Evolutionary conservation across 2,888 invertebrate genomes (phyloP), one percentile per base, ranked within the genome.

Genomic region (Caenorhabditis panamensis): DNA sequence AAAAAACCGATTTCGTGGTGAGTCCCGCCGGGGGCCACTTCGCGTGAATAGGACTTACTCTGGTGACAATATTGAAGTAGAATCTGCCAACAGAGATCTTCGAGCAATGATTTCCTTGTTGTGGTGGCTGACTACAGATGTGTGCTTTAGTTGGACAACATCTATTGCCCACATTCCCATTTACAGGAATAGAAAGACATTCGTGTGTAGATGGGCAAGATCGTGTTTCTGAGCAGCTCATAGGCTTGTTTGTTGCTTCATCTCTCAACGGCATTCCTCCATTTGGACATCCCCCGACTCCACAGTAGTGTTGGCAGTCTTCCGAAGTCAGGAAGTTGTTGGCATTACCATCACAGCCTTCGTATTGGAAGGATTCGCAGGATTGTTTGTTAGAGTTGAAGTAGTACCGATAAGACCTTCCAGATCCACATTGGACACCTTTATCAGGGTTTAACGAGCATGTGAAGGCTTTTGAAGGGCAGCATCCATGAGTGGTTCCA

Each of bases 251-350:
- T 24, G 84, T 84, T 1, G 68, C 64, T 28, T 86, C 78, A 54
- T 89, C 89, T 20, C 89, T 67, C 56, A 89, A 56, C 13, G 89
- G 89, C 75, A 83, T 84, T 20, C 89, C 89, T 2, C 89, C 89
- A 68, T 89, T 88, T n/a, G 89, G 89, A 82, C 89, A 89, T 11
- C 88, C 89, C 13, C 89, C 89, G 16, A 88, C 87, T 49, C 89
- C 89, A 73, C 89, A 89, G 56, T 87, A 89, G 13, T 85, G 82
- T 28, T 90, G 87, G 36, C 89, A 89, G 49, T 87, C 84, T 44
- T 87, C 87, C 6, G 85, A 73, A 13, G 82, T 83, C 24, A 87
- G 80, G 71, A 89, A 89, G 58, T 89, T 88, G 64, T 89, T 89
- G 9, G 84, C 63, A 49, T 88, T 88, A 44, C 89, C 89, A 67